Conservation (phyloP, 1,140 invertebrate genomes). For the Sycophaga agraensis region DNA sequence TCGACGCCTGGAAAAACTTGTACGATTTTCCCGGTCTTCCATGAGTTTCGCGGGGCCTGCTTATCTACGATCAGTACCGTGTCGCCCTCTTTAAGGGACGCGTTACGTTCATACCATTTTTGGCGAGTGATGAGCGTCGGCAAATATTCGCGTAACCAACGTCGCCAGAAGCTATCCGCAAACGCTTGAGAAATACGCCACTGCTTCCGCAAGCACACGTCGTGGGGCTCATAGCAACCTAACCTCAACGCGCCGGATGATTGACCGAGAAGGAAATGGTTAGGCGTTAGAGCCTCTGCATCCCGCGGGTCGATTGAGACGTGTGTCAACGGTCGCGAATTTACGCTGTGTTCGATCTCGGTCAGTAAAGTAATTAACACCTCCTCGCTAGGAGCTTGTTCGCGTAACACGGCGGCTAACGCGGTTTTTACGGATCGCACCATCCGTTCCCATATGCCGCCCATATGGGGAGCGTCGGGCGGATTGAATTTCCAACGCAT, state of each 20-base stretch:
- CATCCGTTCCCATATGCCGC: too few relatives aligned
- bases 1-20: neutral
- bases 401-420: neutral
- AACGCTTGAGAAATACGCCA: slow-evolving; percentile 3
- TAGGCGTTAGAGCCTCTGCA: slow-evolving; percentile 32
- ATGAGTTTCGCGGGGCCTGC: neutral
- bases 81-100: neutral
- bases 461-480: too few relatives aligned
- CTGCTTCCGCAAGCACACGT: neutral
- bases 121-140: neutral
- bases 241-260: neutral
- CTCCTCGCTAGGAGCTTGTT: neutral
- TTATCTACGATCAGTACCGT: slow-evolving; percentile 1
- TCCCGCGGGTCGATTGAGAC: slow-evolving; percentile 30
- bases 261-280: slow-evolving; percentile 39
- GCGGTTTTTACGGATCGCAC: neutral
- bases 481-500: too few relatives aligned
- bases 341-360: slow-evolving; percentile 20
- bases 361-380: too few relatives aligned
- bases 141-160: slow-evolving; percentile 11
- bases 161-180: slow-evolving; percentile 4
- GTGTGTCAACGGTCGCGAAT: slow-evolving; percentile 8
- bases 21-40: neutral
- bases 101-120: neutral
- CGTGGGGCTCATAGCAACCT: neutral